Evolutionary conservation across 2,113 vertebrate genomes (phyloP), one percentile per base, ranked within the genome.

Genomic region (Gopherus evgoodei): DNA sequence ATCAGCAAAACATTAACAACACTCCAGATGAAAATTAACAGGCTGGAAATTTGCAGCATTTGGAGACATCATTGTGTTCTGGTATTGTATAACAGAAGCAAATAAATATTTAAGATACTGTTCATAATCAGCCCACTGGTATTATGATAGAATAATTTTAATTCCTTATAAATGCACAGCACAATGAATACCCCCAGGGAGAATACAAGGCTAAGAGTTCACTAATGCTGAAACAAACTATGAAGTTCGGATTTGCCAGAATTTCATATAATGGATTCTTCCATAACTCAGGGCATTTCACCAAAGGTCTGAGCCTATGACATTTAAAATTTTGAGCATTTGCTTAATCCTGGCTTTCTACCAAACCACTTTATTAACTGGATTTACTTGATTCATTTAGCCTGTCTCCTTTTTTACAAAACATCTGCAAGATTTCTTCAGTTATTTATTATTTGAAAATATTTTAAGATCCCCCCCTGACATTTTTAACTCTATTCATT

Each of bases 101-200:
- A 92, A 93, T 29, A 88, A 96, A 82, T 85, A 17, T 83, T 96
- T 90, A 95, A 95, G 87, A 96, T 97, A 95, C 89, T 59, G n/a
- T 17, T 88, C 89, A 90, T 62, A 38, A 56, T 94, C 79, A 90
- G 83, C n/a, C 91, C 56, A 89, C 57, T 76, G 35, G 12, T 72
- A 80, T 85, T 92, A 81, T 27, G 12, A 65, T 35, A 87, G 88
- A 94, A 93, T 82, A 62, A 2, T 85, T 82, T 94, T 95, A 95
- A 89, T 91, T 93, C 93, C 93, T 86, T 93, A 79, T 69, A 94
- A 95, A 96, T 95, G 91, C 83, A 92, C 76, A 87, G 22, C 81
- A 94, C 93, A 97, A 96, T 1, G 0, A 53, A 69, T 83, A 3
- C 27, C 24, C 84, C 42, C n/a, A 91, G 44, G 54, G 86, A 59